These are phyloP conservation scores for Apocheima hispidaria DNA, from an alignment of 2,888 invertebrate species.

Conservation along the genomic window DNA sequence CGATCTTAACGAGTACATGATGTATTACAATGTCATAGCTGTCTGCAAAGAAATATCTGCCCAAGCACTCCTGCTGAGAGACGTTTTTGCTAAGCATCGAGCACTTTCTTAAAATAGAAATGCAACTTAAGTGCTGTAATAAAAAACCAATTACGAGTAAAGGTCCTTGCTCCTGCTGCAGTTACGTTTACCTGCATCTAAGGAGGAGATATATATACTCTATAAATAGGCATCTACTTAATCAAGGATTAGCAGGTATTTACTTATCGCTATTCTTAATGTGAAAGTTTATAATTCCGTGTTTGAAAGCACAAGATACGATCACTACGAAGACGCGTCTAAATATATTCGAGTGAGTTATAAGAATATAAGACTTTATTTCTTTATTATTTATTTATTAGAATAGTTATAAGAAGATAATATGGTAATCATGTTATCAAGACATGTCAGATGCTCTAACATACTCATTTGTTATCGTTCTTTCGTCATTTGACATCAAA, in stretches of 20 bases:
- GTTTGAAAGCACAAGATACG: too few relatives aligned
- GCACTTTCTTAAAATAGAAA: constrained; percentile 34
- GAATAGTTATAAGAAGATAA: too few relatives aligned
- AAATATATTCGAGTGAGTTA: too few relatives aligned
- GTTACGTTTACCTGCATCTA: not conserved
- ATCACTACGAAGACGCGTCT: too few relatives aligned
- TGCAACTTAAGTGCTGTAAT: constrained; percentile 17
- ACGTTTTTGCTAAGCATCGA: constrained; percentile 6
- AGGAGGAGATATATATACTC: not conserved
- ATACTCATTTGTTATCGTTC: not conserved
- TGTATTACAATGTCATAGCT: constrained; percentile 11
- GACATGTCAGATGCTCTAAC: too few relatives aligned
- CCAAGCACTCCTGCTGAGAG: constrained; percentile 5
- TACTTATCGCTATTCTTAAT: too few relatives aligned
- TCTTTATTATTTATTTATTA: too few relatives aligned
- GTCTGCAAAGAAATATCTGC: constrained; percentile 6
- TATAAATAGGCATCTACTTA: not conserved
- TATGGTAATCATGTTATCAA: too few relatives aligned
- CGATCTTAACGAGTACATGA: constrained; percentile 1
- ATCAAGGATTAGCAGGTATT: not conserved
- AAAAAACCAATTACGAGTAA: constrained; percentile 27
- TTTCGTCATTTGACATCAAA: not conserved
- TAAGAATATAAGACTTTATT: too few relatives aligned
- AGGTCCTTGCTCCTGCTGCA: constrained; percentile 22
- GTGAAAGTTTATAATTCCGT: not conserved